These are phyloP conservation scores for Callinectes sapidus DNA, from an alignment of 2,888 invertebrate genomes.

Conservation along the genomic window DNA sequence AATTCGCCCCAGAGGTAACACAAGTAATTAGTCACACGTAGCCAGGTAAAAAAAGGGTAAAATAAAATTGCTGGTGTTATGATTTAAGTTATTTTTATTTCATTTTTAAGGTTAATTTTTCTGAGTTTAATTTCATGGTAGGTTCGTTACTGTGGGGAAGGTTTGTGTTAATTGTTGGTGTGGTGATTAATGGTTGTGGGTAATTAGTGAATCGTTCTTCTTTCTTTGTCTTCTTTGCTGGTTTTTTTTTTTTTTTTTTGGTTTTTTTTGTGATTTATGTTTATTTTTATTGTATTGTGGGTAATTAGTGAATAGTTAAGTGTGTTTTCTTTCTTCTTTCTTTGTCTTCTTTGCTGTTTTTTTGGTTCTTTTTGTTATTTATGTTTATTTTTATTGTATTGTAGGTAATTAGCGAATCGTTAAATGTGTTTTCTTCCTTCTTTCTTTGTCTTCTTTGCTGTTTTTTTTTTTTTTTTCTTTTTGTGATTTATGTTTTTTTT, in stretches of 20 bases:
- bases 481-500: too few species aligned
- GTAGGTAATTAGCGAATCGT: too few species aligned
- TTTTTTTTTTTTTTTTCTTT: background rate
- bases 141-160: background rate
- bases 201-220: background rate
- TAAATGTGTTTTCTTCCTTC: too few species aligned
- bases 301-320: too few species aligned
- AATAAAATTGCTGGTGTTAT: background rate
- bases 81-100: background rate
- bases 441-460: background rate
- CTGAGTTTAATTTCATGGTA: slow-evolving; percentile 10
- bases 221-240: background rate
- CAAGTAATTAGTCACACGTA: background rate
- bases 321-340: background rate
- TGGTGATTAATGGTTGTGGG: background rate
- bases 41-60: background rate
- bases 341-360: background rate
- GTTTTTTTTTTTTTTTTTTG: background rate
- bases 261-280: too few species aligned
- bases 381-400: too few species aligned
- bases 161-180: background rate
- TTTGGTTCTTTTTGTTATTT: too few species aligned
- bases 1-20: background rate
- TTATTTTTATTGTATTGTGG: too few species aligned
- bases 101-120: background rate